A percentile compares a stretch with the other conserved stretches of the same genome.
Evolutionary conservation across 1,140 invertebrate genomes (phyloP).

Genomic region (Scaptomyza graminum): DNA sequence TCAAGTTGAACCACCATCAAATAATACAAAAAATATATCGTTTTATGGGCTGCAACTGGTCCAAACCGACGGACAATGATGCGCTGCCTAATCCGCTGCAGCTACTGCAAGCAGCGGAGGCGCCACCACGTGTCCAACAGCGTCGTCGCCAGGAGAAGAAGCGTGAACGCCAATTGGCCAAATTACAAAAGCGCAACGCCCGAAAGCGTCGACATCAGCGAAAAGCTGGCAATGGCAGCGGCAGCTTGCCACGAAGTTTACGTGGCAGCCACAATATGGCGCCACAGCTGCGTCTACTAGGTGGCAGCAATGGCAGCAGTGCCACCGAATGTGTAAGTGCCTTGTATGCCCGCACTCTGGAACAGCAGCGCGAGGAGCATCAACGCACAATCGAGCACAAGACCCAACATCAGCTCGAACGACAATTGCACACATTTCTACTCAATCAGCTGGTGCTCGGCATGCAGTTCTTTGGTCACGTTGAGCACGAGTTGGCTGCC

Average conservation of each 20-base stretch:
- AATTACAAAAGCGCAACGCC: slow-evolving; percentile 64
- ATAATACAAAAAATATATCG: background rate
- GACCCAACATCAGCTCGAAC: slow-evolving; percentile 86
- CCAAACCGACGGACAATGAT: slow-evolving; percentile 44
- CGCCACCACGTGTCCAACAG: slow-evolving; percentile 8
- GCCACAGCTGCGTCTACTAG: slow-evolving; percentile 53
- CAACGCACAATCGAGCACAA: slow-evolving; percentile 68
- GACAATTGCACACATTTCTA: slow-evolving; percentile 88
- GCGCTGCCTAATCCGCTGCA: slow-evolving; percentile 55
- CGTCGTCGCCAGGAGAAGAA: slow-evolving; percentile 62
- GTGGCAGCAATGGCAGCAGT: slow-evolving; percentile 67
- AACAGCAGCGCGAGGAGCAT: slow-evolving; percentile 64
- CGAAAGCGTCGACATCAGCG: slow-evolving; percentile 47
- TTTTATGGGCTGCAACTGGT: slow-evolving; percentile 72
- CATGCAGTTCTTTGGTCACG: slow-evolving; percentile 91
- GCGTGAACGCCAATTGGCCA: slow-evolving; percentile 56
- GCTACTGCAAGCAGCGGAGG: slow-evolving; percentile 52
- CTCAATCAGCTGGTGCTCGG: slow-evolving; percentile 91
- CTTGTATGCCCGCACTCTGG: slow-evolving; percentile 49
- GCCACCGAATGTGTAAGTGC: slow-evolving; percentile 62
- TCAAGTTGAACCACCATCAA: too few relatives aligned
- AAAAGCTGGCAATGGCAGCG: background rate
- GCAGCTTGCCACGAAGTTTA: slow-evolving; percentile 28
- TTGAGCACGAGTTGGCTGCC: slow-evolving; percentile 85
- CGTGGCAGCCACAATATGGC: slow-evolving; percentile 21